These are phyloP conservation scores for Lordiphosa collinella DNA, from an alignment of 1,140 invertebrate genomes.

Conservation along the genomic window DNA sequence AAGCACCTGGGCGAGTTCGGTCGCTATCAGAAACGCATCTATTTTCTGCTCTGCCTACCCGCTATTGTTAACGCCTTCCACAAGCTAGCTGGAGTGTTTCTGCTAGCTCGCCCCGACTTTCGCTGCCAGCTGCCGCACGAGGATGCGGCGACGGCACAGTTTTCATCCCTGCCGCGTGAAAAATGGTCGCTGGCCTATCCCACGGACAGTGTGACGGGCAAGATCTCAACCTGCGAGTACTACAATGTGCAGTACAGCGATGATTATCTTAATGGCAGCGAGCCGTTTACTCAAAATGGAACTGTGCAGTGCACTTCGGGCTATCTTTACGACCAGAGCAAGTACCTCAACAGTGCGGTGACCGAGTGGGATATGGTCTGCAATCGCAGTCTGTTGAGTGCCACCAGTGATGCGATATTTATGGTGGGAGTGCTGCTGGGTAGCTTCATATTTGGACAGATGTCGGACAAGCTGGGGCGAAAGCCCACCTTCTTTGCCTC, in stretches of 20 bases:
- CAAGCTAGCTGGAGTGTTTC: constrained; percentile 87
- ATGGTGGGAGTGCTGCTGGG: constrained; percentile 91
- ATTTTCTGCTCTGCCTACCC: constrained; percentile 86
- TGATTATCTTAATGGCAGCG: constrained; percentile 62
- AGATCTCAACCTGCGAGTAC: constrained; percentile 81
- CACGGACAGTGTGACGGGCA: constrained; percentile 80
- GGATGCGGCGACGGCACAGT: constrained; percentile 80
- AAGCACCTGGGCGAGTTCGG: constrained; percentile 87
- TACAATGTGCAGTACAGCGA: constrained; percentile 76
- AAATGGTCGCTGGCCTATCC: constrained; percentile 82
- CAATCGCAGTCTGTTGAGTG: constrained; percentile 83
- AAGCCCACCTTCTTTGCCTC: constrained; percentile 87
- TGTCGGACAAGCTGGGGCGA: constrained; percentile 90
- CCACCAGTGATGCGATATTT: constrained; percentile 88
- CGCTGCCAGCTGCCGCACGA: constrained; percentile 84
- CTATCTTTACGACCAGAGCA: constrained; percentile 83
- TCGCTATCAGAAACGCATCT: constrained; percentile 86
- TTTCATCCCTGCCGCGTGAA: constrained; percentile 71
- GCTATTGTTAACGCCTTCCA: constrained; percentile 88
- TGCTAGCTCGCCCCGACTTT: constrained; percentile 83
- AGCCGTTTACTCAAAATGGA: constrained; percentile 24
- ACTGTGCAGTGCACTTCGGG: constrained; percentile 79
- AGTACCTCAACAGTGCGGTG: constrained; percentile 83
- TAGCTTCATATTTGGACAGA: constrained; percentile 88
- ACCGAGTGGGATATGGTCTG: constrained; percentile 90